These are phyloP conservation scores for Andrena trimmerana DNA, from an alignment of 2,888 invertebrate species.

Conservation along the genomic window DNA sequence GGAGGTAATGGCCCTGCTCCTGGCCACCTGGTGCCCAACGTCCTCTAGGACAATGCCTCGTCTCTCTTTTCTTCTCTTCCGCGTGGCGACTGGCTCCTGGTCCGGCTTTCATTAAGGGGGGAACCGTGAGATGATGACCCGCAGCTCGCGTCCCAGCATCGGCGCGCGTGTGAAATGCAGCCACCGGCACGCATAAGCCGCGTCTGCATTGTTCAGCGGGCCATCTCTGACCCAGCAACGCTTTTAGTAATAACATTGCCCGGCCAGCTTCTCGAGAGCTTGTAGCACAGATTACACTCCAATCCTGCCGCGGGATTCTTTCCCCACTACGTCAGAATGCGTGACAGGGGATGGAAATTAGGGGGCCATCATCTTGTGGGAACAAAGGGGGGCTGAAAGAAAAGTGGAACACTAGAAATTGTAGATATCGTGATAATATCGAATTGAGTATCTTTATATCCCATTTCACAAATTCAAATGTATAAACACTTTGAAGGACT, in stretches of 20 bases:
- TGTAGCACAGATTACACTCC: slow-evolving; percentile 37
- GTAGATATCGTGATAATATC: neutral
- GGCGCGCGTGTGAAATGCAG: slow-evolving; percentile 40
- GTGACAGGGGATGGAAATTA: neutral
- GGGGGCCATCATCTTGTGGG: neutral
- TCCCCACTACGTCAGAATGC: neutral
- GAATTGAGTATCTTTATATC: neutral
- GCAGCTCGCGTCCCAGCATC: slow-evolving; percentile 73
- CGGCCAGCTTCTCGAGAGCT: slow-evolving; percentile 37
- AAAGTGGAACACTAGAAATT: neutral
- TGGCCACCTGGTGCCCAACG: slow-evolving; percentile 79
- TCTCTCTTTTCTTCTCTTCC: slow-evolving; percentile 55
- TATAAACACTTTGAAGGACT: too few species aligned
- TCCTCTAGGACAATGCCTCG: slow-evolving; percentile 79
- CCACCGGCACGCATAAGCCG: slow-evolving; percentile 1
- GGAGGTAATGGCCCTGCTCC: slow-evolving; percentile 79
- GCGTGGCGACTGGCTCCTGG: slow-evolving; percentile 43
- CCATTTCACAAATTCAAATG: too few species aligned
- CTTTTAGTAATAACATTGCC: slow-evolving; percentile 41
- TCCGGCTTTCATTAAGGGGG: slow-evolving; percentile 71
- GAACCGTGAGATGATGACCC: slow-evolving; percentile 72
- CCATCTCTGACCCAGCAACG: slow-evolving; percentile 10
- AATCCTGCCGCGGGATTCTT: slow-evolving; percentile 25
- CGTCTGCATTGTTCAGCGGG: slow-evolving; percentile 27
- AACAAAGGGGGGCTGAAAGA: neutral